Percentiles rank a stretch among this genome's conserved stretches.
phyloP scores from a whole-genome alignment of 2,888 invertebrate genomes.

The Drosophila neotestacea region DNA sequence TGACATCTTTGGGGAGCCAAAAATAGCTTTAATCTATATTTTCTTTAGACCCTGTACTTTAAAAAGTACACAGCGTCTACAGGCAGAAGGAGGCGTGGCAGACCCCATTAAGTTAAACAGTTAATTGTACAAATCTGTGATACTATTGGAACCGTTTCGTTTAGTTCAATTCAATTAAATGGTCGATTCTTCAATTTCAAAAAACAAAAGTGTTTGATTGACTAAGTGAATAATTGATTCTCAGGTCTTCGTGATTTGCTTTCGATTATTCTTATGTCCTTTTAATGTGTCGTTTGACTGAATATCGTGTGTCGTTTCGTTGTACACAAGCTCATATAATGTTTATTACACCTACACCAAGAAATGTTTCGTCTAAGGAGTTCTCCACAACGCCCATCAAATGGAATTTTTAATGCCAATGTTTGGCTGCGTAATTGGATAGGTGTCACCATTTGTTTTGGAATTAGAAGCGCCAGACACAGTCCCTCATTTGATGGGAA shows the following conservation, averaged over 20 bases:
- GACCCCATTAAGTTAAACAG: not conserved
- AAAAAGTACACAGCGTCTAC: too few relatives aligned
- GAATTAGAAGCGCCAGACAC: not conserved
- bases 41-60: too few relatives aligned
- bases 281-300: conserved; percentile 42
- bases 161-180: not conserved
- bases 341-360: conserved; percentile 33
- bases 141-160: not conserved
- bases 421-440: conserved; percentile 50
- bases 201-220: conserved; percentile 28
- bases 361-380: not conserved
- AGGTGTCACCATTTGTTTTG: conserved; percentile 49
- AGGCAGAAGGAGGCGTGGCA: too few relatives aligned
- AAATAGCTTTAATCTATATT: too few relatives aligned
- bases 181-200: not conserved
- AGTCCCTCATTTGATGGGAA: not conserved
- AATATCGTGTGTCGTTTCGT: conserved; percentile 23
- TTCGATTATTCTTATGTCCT: conserved; percentile 26
- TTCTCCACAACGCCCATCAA: conserved; percentile 7
- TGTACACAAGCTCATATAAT: conserved; percentile 14
- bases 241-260: conserved; percentile 36
- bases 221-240: conserved; percentile 41
- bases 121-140: not conserved
- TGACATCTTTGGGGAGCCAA: too few relatives aligned
- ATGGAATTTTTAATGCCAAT: conserved; percentile 63